phyloP scores from a whole-genome alignment of 2,113 vertebrate species.

The Phalacrocorax brasilianus region DNA sequence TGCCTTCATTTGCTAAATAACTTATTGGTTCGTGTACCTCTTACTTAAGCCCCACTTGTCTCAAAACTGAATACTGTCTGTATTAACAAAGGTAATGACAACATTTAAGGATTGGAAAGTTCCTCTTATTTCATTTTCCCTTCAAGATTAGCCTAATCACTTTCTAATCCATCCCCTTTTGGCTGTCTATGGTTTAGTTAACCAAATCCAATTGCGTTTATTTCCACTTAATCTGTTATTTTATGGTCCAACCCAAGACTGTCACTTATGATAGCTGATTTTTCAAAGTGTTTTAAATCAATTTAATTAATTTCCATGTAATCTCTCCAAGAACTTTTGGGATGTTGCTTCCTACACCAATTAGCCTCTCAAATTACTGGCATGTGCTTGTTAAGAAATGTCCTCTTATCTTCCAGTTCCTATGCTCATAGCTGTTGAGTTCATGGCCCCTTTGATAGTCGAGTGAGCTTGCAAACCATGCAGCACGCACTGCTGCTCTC shows the following conservation, averaged over 20 bases:
- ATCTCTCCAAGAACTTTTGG: not conserved
- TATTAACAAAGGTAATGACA: not conserved
- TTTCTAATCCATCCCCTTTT: not conserved
- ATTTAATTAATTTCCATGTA: conserved; percentile 43
- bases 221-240: conserved; percentile 23
- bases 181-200: not conserved
- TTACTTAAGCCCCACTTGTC: not conserved
- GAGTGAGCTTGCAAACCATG: not conserved
- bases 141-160: not conserved
- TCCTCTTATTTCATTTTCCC: not conserved
- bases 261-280: not conserved
- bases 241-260: not conserved
- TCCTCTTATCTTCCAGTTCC: not conserved
- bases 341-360: conserved; percentile 9
- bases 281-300: conserved; percentile 13
- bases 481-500: not conserved
- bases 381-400: not conserved
- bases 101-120: not conserved
- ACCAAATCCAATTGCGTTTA: conserved; percentile 18
- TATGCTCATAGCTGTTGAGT: not conserved
- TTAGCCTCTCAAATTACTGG: conserved; percentile 38
- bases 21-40: not conserved
- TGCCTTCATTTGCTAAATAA: not conserved
- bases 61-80: not conserved
- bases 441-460: not conserved